Conservation (phyloP, 2,113 vertebrate species). For the Zapus hudsonius region DNA sequence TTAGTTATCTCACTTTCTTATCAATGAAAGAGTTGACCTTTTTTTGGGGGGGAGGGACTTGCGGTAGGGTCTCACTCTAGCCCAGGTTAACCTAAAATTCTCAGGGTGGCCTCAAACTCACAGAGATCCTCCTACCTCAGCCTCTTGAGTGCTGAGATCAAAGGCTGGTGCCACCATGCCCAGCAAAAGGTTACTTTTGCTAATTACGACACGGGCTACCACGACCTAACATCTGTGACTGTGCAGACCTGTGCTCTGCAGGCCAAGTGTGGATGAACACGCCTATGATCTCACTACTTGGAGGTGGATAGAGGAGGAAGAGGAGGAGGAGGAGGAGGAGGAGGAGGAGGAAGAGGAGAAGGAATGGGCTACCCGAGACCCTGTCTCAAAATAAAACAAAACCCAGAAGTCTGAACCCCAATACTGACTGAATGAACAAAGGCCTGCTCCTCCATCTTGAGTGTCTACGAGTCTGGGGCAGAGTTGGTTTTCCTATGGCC, state of each 20-base stretch:
- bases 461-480: neutral
- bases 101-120: too few relatives aligned
- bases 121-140: too few relatives aligned
- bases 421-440: neutral
- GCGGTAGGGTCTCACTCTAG: too few relatives aligned
- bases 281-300: neutral
- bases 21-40: neutral
- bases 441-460: neutral
- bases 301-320: neutral
- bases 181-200: too few relatives aligned
- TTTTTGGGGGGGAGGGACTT: too few relatives aligned
- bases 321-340: neutral
- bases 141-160: too few relatives aligned
- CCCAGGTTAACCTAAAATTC: too few relatives aligned
- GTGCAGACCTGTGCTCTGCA: neutral
- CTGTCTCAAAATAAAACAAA: neutral
- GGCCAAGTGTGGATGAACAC: neutral
- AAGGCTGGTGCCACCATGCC: too few relatives aligned
- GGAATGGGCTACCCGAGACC: neutral
- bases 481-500: neutral
- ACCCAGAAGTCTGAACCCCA: constrained; percentile 19
- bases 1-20: constrained; percentile 22
- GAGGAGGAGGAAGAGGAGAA: neutral
- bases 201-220: neutral
- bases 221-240: neutral